Evolutionary conservation across 2,797 vertebrate species (phyloP), one percentile per base, ranked within the genome.

Genomic region (Syngnathus rostellatus): DNA sequence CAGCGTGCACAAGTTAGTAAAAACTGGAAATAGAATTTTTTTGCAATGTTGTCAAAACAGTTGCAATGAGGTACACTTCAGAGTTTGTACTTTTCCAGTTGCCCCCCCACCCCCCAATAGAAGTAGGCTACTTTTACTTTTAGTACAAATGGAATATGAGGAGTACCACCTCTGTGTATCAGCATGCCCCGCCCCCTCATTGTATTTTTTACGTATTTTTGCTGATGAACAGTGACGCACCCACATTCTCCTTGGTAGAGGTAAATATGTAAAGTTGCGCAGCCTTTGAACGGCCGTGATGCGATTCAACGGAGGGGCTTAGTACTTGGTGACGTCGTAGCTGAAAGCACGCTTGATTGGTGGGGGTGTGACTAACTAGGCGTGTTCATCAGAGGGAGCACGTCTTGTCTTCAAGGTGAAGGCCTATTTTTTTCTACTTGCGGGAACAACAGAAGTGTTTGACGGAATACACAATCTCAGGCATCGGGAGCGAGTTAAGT

Each of bases 231-330:
- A 55, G 4, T 25, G 54, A 57, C 54, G 54, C 25, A 57, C 6
- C 12, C 12, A 60, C 17, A 40, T 37, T 40, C 38, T 43, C 59
- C 59, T 62, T 62, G 59, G 59, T n/a, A 40, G 59, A 23, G n/a
- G 39, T 23, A 41, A 60, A 40, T 19, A 0, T 40, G 38, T 40
- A 10, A 9, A 60, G 58, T 60, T 8, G 37, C 58, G 58, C 58
- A 21, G 9, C 19, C 39, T 60, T 60, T 60, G 39, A 60, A 40
- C 4, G 39, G 37, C 6, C 9, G 8, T 41, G 58, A 23, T 40
- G 59, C 16, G n/a, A 12, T 11, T 21, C 10, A 40, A 17, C 58
- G 21, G n/a, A 41, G 5, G 16, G 6, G 14, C 55, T 8, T 3
- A 38, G 31, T 58, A 5, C 8, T 60, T 60, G 38, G 6, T 40